These are phyloP conservation scores for Marmota flaviventris DNA, from an alignment of 2,113 vertebrate genomes.

Conservation along the genomic window DNA sequence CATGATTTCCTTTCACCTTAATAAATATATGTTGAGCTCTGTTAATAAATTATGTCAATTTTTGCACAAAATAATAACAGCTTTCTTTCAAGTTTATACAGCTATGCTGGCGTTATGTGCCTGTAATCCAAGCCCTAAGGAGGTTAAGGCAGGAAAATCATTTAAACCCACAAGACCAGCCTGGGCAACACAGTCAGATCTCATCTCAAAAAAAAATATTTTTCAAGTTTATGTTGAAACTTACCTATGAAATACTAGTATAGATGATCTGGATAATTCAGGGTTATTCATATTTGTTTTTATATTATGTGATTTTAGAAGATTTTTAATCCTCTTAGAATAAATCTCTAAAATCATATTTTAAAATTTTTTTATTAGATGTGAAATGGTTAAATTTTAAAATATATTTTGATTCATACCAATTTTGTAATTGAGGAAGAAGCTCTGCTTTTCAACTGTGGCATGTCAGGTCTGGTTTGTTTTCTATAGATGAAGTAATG, in stretches of 20 bases:
- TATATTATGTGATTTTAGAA: background rate
- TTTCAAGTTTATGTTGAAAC: background rate
- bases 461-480: conserved; percentile 34
- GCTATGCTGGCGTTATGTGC: too few species aligned
- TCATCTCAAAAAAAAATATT: background rate
- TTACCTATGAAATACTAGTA: background rate
- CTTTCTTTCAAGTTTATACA: background rate
- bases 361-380: background rate
- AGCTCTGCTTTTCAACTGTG: background rate
- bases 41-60: background rate
- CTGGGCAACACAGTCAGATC: background rate
- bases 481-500: background rate
- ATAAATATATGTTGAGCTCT: background rate
- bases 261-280: background rate
- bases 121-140: background rate
- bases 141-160: background rate
- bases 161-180: background rate
- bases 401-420: background rate
- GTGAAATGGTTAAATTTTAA: background rate
- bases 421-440: background rate
- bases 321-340: background rate
- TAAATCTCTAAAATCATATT: background rate
- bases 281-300: background rate
- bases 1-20: background rate
- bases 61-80: background rate